These are phyloP conservation scores for Danio aesculapii DNA, from an alignment of 2,797 vertebrate genomes.

Conservation along the genomic window DNA sequence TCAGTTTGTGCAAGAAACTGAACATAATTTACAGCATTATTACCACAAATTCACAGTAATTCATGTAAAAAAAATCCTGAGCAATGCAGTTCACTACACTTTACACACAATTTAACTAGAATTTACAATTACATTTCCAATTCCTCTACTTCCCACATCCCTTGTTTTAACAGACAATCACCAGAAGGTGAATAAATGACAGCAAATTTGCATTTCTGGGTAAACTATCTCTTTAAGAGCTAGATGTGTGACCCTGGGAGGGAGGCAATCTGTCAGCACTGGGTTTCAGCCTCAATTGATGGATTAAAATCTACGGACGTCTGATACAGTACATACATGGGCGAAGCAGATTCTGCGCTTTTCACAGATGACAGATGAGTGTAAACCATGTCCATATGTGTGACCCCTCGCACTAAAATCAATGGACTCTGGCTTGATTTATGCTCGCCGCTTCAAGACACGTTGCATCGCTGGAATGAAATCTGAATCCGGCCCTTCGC, in stretches of 20 bases:
- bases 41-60: no score
- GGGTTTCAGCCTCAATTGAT: not conserved
- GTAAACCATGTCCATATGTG: constrained; percentile 4
- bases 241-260: constrained; percentile 12
- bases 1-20: no score
- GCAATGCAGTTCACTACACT: no score
- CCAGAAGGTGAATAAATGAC: no score
- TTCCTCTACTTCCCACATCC: no score
- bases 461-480: constrained; percentile 25
- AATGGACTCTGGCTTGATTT: constrained; percentile 26
- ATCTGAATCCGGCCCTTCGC: constrained; percentile 16
- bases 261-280: constrained; percentile 12
- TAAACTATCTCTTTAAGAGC: not conserved
- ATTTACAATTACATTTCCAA: no score
- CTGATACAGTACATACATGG: not conserved
- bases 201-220: no score
- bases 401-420: constrained; percentile 11
- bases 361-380: constrained; percentile 22
- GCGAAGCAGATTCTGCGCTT: not conserved
- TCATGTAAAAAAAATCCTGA: no score
- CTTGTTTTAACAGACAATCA: no score
- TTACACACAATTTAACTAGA: no score
- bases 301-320: constrained; percentile 6
- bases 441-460: not conserved
- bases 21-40: no score